Percentiles rank a stretch among this genome's conserved stretches.
Conservation (phyloP, 2,113 vertebrate species). For the Taurulus bubalis region DNA sequence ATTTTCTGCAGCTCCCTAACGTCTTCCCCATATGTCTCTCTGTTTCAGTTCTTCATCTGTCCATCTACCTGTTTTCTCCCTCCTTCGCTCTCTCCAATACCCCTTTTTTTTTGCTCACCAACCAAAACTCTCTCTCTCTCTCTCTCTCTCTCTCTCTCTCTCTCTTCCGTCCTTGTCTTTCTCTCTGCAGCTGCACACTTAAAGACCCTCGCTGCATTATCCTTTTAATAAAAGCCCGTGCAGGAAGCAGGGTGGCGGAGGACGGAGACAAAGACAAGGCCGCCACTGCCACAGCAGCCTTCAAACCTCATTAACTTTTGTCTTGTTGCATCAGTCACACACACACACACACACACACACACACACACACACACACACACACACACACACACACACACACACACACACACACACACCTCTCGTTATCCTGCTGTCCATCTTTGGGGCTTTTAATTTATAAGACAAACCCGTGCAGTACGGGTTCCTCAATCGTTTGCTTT, state of each 20-base stretch:
- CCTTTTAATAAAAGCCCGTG: slow-evolving; percentile 80
- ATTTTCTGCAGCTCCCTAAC: slow-evolving; percentile 9
- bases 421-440: slow-evolving; percentile 59
- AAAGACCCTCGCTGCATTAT: slow-evolving; percentile 81
- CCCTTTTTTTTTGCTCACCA: slow-evolving; percentile 21
- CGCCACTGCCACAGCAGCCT: slow-evolving; percentile 77
- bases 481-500: slow-evolving; percentile 19
- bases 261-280: slow-evolving; percentile 78
- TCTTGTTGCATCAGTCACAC: slow-evolving; percentile 76
- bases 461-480: neutral
- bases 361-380: slow-evolving; percentile 15
- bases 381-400: slow-evolving; percentile 23
- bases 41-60: slow-evolving; percentile 17
- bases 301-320: slow-evolving; percentile 86
- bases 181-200: slow-evolving; percentile 83
- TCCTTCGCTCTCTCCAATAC: neutral
- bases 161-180: slow-evolving; percentile 65
- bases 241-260: slow-evolving; percentile 80
- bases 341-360: slow-evolving; percentile 4
- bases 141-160: slow-evolving; percentile 30
- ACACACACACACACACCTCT: slow-evolving; percentile 16
- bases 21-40: slow-evolving; percentile 1
- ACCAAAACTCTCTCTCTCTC: slow-evolving; percentile 24
- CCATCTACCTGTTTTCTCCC: slow-evolving; percentile 2
- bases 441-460: slow-evolving; percentile 10